Percentiles rank a stretch among this genome's conserved stretches.
These are phyloP conservation scores for Enteromius radiatus DNA, from an alignment of 2,797 vertebrate genomes.

Conservation along the genomic window DNA sequence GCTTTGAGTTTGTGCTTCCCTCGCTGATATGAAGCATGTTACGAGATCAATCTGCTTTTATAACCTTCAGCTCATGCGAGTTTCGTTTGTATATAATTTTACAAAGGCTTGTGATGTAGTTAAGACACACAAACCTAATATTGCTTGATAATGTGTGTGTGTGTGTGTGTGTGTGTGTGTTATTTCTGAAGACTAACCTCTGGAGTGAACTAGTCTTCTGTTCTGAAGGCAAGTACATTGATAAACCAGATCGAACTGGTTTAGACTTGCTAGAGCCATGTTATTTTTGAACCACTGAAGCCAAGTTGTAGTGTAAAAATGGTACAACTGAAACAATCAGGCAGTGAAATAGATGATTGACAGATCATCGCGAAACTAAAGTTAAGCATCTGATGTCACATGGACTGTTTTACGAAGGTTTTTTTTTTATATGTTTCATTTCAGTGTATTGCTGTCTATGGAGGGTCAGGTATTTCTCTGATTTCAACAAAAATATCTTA, in stretches of 20 bases:
- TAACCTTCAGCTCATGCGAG: not conserved
- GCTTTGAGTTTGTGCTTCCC: not conserved
- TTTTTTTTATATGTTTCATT: too few species aligned
- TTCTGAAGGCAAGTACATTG: not conserved
- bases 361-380: too few species aligned
- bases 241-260: not conserved
- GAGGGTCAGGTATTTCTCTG: too few species aligned
- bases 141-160: not conserved
- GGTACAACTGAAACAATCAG: not conserved
- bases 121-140: too few species aligned
- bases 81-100: not conserved
- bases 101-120: not conserved
- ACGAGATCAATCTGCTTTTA: not conserved
- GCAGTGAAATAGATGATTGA: not conserved
- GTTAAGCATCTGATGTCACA: too few species aligned
- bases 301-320: not conserved
- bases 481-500: too few species aligned
- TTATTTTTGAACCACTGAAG: not conserved
- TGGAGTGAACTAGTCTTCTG: not conserved
- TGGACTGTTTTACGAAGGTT: too few species aligned
- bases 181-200: not conserved
- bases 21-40: not conserved
- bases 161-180: too few species aligned
- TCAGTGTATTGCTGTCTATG: too few species aligned
- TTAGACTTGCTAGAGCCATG: not conserved